Base-by-base conservation (phyloP, 1,140 invertebrate species). In the Drosophila ercepeae region DNA sequence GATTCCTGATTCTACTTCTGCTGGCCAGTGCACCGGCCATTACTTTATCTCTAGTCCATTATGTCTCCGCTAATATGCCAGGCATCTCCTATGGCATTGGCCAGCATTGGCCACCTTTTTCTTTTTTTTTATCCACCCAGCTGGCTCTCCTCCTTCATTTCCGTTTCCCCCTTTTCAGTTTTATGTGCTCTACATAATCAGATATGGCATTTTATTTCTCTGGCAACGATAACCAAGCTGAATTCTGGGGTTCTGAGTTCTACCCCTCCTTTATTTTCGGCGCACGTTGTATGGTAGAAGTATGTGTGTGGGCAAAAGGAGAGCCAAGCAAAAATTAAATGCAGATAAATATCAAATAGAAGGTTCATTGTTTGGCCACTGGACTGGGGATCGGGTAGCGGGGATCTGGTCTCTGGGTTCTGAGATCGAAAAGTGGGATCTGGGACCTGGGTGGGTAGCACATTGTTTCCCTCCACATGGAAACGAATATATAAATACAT, bases 271-370 rank as follows among this genome's bases (percentile, higher is more conserved):
- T 49, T 25, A 39, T 67, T 59, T 53, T 48, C 57, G 57, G 48
- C 41, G 51, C 75, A 75, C 55, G 55, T 54, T 64, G 29, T 32
- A 9, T 32, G 29, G 2, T 21, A 2, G 2, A 44, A 34, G 59
- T 61, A 36, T 23, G 13, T 45, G 51, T 25, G 27, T 48, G 13
- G 25, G 39, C 39, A 42, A 42, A 51, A 27, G 36, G 49, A 42
- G 48, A 52, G 16, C 45, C 29, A 48, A 69, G 44, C 19, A 60
- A 83, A 83, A 78, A 73, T 81, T 65, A 81, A 83, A 64, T 77
- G 70, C 76, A 88, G 82, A 88, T 88, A 88, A 88, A 88, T 88
- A 88, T 88, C 82, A 88, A 88, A 88, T 82, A 88, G 77, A 88
- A 75, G 59, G 60, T 78, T 75, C 76, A 88, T 88, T 88, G 82